Evolutionary conservation across 2,888 invertebrate species (phyloP).

Genomic region (Apoderus coryli): DNA sequence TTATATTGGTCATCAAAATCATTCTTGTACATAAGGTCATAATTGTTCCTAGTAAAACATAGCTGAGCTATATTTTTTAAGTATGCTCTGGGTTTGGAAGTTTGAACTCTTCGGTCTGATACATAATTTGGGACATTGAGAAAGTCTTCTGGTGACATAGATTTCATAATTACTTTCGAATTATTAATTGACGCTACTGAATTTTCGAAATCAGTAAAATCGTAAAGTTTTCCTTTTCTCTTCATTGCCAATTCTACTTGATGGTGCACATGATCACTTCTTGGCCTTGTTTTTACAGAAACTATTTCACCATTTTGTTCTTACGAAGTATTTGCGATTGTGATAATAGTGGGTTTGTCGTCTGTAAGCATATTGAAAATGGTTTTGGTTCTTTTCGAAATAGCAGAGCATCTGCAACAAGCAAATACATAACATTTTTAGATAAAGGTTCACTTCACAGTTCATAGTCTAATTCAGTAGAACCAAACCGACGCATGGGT

Average conservation of each 20-base stretch:
- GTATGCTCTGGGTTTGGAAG: slow-evolving; percentile 6
- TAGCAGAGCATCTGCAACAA: slow-evolving; percentile 5
- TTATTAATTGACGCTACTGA: slow-evolving; percentile 6
- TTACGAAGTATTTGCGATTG: slow-evolving; percentile 1
- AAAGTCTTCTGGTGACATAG: slow-evolving; percentile 6
- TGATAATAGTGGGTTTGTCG: slow-evolving; percentile 3
- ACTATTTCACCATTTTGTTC: slow-evolving; percentile 4
- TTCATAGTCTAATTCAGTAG: too few relatives aligned
- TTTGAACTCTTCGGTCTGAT: slow-evolving; percentile 5
- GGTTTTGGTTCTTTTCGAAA: slow-evolving; percentile 6
- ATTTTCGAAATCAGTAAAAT: slow-evolving; percentile 6
- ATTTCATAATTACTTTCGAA: slow-evolving; percentile 7
- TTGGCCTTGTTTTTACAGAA: slow-evolving; percentile 2
- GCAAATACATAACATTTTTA: slow-evolving; percentile 4
- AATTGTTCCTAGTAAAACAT: slow-evolving; percentile 4
- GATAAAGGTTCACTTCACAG: slow-evolving; percentile 5
- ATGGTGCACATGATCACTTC: slow-evolving; percentile 4
- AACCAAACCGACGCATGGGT: too few relatives aligned
- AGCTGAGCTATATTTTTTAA: slow-evolving; percentile 6
- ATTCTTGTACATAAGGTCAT: slow-evolving; percentile 5
- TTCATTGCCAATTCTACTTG: slow-evolving; percentile 7
- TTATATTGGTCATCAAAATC: slow-evolving; percentile 4
- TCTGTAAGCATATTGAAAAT: slow-evolving; percentile 2
- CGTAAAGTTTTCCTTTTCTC: slow-evolving; percentile 8
- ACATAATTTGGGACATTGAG: slow-evolving; percentile 6